Evolutionary conservation across 2,113 vertebrate genomes (phyloP).

Genomic region (Scomber colias): DNA sequence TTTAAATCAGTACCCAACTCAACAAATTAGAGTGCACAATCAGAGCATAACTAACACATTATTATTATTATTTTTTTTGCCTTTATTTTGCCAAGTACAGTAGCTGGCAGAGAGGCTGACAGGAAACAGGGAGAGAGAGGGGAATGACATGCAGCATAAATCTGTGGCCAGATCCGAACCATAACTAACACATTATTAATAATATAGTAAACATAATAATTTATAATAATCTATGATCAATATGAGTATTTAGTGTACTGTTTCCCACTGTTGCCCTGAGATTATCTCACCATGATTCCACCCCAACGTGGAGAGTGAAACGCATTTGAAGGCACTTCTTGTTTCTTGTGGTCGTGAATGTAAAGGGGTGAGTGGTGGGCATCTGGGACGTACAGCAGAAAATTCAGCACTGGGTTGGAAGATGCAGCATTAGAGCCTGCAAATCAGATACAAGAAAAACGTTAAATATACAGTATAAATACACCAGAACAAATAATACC

Average conservation of each 20-base stretch:
- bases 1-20: neutral
- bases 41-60: neutral
- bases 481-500: neutral
- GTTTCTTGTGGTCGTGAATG: constrained; percentile 90
- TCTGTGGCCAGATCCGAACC: too few relatives aligned
- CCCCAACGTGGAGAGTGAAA: constrained; percentile 99
- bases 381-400: constrained; percentile 94
- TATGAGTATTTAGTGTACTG: neutral
- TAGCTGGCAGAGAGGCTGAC: too few relatives aligned
- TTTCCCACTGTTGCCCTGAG: neutral
- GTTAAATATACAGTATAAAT: neutral
- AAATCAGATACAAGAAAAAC: neutral
- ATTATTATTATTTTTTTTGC: neutral
- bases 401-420: constrained; percentile 94
- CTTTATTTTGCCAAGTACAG: too few relatives aligned
- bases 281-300: constrained; percentile 92
- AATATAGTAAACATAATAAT: neutral
- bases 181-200: neutral
- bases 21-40: constrained; percentile 3
- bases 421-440: constrained; percentile 95
- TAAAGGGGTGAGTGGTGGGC: constrained; percentile 92
- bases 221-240: neutral
- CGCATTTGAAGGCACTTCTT: constrained; percentile 89
- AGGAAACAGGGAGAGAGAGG: too few relatives aligned
- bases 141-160: too few relatives aligned